Evolutionary conservation across 2,113 vertebrate species (phyloP).

Genomic region (Ibidorhyncha struthersii): DNA sequence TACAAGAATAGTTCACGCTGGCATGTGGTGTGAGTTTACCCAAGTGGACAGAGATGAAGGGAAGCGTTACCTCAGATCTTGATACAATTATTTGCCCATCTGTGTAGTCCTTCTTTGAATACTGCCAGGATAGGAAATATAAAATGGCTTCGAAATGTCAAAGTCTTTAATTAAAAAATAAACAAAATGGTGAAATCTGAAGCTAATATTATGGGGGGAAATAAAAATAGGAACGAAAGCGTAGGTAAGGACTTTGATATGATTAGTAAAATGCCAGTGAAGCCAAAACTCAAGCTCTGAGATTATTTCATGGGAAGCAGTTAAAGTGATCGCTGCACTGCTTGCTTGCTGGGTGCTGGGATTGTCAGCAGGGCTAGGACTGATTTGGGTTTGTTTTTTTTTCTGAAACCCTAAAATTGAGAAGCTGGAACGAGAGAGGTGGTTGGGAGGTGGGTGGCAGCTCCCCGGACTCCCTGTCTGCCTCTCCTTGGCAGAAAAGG

Average conservation of each 20-base stretch:
- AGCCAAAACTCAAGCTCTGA: not conserved
- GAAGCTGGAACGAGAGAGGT: not conserved
- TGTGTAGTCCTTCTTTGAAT: slow-evolving; percentile 3
- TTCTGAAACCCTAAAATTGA: accelerated
- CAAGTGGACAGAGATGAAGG: slow-evolving; percentile 29
- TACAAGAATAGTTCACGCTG: not conserved
- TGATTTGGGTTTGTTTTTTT: not conserved
- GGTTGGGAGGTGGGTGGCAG: accelerated
- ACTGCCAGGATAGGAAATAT: not conserved
- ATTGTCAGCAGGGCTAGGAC: not conserved
- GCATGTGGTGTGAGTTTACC: slow-evolving; percentile 24
- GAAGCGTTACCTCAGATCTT: not conserved
- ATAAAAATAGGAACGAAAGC: not conserved
- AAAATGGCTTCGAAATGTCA: not conserved
- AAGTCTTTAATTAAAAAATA: slow-evolving; percentile 9
- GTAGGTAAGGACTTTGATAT: not conserved
- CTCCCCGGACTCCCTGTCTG: not conserved
- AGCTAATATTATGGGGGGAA: not conserved
- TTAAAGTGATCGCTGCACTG: not conserved
- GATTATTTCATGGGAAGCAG: not conserved
- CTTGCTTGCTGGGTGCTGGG: not conserved
- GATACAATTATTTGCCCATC: slow-evolving; percentile 37
- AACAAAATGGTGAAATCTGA: not conserved
- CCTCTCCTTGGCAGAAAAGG: not conserved
- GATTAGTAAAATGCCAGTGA: not conserved